These are phyloP conservation scores for Fratercula arctica DNA, from an alignment of 2,797 vertebrate species.

Conservation along the genomic window DNA sequence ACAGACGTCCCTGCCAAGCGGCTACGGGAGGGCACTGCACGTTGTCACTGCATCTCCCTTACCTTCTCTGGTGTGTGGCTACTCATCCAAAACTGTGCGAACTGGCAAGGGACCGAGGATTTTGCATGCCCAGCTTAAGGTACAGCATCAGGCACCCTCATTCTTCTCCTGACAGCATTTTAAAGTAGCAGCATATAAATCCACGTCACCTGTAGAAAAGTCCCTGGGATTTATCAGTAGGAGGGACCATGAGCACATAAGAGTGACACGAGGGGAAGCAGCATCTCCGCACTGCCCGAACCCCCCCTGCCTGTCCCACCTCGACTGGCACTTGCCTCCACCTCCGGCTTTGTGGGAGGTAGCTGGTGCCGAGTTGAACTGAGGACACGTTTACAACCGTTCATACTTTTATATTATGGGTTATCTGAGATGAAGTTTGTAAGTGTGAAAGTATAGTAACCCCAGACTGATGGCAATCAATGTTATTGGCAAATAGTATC, in stretches of 20 bases:
- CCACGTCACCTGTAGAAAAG: neutral
- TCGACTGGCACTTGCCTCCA: neutral
- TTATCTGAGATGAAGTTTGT: neutral
- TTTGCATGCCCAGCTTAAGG: neutral
- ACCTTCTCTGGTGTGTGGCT: neutral
- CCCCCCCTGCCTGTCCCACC: neutral
- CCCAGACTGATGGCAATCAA: neutral
- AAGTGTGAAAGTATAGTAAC: slow-evolving; percentile 2
- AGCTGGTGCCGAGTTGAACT: neutral
- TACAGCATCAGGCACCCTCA: neutral
- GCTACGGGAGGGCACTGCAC: accelerated
- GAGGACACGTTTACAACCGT: neutral
- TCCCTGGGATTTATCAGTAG: neutral
- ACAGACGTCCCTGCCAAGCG: neutral
- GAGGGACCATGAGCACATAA: accelerated
- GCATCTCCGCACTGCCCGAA: accelerated
- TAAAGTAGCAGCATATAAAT: neutral
- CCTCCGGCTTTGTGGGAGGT: neutral
- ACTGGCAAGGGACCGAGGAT: neutral
- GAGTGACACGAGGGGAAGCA: neutral
- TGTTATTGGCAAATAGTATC: slow-evolving; percentile 13
- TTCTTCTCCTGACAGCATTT: neutral
- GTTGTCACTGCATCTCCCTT: neutral
- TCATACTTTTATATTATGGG: neutral
- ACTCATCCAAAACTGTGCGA: neutral